These are phyloP conservation scores for Drosophila pseudotalamancana DNA, from an alignment of 2,888 invertebrate genomes.

Conservation along the genomic window DNA sequence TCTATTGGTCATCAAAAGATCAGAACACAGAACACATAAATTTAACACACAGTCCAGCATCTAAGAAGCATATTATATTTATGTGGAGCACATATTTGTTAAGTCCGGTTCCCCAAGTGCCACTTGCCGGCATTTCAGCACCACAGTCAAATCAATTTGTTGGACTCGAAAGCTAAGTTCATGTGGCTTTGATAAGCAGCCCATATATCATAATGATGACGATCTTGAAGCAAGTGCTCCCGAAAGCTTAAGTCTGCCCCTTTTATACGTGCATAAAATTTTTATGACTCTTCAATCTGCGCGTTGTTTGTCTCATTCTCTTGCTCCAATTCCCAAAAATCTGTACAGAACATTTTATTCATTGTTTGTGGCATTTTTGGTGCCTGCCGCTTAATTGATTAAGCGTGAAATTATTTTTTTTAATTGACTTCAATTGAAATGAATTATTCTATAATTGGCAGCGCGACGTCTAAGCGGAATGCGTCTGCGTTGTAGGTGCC, in stretches of 20 bases:
- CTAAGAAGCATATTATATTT: conserved; percentile 10
- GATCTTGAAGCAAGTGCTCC: conserved; percentile 25
- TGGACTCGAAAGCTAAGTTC: conserved; percentile 67
- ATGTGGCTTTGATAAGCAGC: conserved; percentile 43
- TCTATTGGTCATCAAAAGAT: neutral
- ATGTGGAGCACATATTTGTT: conserved; percentile 26
- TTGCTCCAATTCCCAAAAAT: conserved; percentile 14
- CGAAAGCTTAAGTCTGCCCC: conserved; percentile 13
- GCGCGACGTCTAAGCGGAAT: conserved; percentile 51
- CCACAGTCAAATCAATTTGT: conserved; percentile 69
- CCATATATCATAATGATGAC: conserved; percentile 68
- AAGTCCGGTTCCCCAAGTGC: conserved; percentile 53
- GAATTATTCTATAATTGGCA: conserved; percentile 79
- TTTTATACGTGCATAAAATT: neutral
- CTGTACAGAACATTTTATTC: conserved; percentile 16
- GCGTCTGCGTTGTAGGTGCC: conserved; percentile 57
- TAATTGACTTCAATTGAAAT: conserved; percentile 81
- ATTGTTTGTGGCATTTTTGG: conserved; percentile 16
- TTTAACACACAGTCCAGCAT: conserved; percentile 22
- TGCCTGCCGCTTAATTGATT: conserved; percentile 68
- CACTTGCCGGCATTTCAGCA: conserved; percentile 70
- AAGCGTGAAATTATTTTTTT: conserved; percentile 81
- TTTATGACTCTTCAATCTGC: conserved; percentile 23
- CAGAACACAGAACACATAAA: conserved; percentile 1
- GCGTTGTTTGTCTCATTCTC: neutral